These are phyloP conservation scores for Drosophila athabasca DNA, from an alignment of 1,140 invertebrate genomes.

Conservation along the genomic window DNA sequence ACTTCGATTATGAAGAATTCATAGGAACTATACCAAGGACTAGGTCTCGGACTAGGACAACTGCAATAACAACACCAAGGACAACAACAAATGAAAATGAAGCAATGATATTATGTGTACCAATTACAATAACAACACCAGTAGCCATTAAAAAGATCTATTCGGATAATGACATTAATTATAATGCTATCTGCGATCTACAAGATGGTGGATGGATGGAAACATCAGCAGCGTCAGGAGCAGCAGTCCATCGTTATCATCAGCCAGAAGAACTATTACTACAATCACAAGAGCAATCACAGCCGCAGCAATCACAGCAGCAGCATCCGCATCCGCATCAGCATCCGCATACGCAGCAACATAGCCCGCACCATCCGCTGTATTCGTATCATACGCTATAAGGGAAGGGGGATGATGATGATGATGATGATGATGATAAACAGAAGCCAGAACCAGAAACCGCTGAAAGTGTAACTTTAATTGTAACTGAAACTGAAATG, in stretches of 20 bases:
- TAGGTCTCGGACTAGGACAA: conserved; percentile 4
- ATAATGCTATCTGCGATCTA: conserved; percentile 35
- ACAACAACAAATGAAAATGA: conserved; percentile 48
- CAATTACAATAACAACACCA: conserved; percentile 63
- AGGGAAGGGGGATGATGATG: conserved; percentile 4
- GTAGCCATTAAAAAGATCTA: conserved; percentile 67
- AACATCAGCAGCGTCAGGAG: neutral
- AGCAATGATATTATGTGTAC: conserved; percentile 73
- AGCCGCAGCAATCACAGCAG: conserved; percentile 13
- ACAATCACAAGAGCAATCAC: neutral
- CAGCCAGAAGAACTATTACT: conserved; percentile 1
- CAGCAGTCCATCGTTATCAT: conserved; percentile 21
- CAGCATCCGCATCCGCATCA: conserved; percentile 14
- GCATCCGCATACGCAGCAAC: conserved; percentile 14
- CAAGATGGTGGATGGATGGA: conserved; percentile 24
- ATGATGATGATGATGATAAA: neutral
- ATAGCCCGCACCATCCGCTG: conserved; percentile 49
- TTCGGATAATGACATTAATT: conserved; percentile 71
- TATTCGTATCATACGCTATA: conserved; percentile 70
- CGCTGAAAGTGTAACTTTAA: conserved; percentile 18
- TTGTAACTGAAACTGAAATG: conserved; percentile 14
- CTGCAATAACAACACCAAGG: conserved; percentile 36
- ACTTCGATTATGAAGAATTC: conserved; percentile 49
- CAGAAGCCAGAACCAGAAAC: conserved; percentile 25
- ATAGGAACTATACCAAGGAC: conserved; percentile 12